A percentile compares a stretch with the other conserved stretches of the same genome.
Evolutionary conservation across 2,113 vertebrate genomes (phyloP).

Genomic region (Carassius gibelio): DNA sequence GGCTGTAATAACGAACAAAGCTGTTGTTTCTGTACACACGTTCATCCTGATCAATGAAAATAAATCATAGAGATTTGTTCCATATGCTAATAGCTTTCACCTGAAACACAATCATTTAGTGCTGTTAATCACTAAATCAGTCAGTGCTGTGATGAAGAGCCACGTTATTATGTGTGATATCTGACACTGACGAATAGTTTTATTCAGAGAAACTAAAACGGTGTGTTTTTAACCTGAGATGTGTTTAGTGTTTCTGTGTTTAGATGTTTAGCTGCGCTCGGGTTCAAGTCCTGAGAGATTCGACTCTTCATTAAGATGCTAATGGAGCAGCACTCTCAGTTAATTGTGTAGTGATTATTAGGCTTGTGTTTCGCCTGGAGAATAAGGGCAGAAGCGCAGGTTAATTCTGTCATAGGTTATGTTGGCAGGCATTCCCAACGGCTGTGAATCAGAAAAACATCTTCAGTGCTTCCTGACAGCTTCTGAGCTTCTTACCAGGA

Average conservation of each 20-base stretch:
- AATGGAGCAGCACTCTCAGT: slow-evolving; percentile 28
- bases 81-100: slow-evolving; percentile 29
- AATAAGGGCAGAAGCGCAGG: not conserved
- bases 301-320: slow-evolving; percentile 24
- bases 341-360: slow-evolving; percentile 32
- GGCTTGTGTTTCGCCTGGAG: not conserved
- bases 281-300: slow-evolving; percentile 13
- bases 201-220: not conserved
- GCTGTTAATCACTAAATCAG: not conserved
- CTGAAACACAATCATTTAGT: slow-evolving; percentile 7
- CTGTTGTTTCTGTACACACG: not conserved
- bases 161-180: not conserved
- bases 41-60: not conserved
- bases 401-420: slow-evolving; percentile 41
- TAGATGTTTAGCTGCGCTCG: slow-evolving; percentile 1
- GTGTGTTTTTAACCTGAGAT: not conserved
- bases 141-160: not conserved
- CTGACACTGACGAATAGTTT: slow-evolving; percentile 7
- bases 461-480: not conserved
- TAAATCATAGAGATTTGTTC: slow-evolving; percentile 25
- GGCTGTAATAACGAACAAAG: not conserved
- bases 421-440: slow-evolving; percentile 10
- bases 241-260: not conserved
- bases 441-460: not conserved
- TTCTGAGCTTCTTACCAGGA: not conserved